phyloP scores from a whole-genome alignment of 2,797 vertebrate species.

The Eulemur rubriventer region DNA sequence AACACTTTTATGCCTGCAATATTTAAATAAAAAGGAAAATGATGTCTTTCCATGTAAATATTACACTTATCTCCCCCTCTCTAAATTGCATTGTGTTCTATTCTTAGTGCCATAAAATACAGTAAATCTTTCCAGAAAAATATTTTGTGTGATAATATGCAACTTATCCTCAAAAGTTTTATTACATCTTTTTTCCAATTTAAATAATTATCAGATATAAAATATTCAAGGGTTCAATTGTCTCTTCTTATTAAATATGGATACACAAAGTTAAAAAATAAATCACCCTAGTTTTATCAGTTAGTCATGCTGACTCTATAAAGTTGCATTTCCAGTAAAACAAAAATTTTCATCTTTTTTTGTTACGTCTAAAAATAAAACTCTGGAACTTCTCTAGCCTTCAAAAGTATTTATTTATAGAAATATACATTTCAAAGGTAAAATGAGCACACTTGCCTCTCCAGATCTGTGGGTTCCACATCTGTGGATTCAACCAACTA shows the following conservation, averaged over 20 bases:
- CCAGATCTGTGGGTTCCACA: background rate
- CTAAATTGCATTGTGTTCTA: background rate
- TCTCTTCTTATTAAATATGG: background rate
- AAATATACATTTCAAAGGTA: background rate
- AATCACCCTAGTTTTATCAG: background rate
- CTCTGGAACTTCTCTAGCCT: background rate
- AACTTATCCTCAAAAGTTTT: background rate
- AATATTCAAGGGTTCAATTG: background rate
- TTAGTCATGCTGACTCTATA: background rate
- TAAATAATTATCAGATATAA: background rate
- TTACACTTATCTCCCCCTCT: fast-evolving
- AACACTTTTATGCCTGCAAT: background rate
- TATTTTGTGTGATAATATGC: background rate
- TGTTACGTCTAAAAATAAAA: background rate
- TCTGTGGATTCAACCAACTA: background rate
- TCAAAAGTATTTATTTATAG: background rate
- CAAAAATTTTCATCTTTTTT: background rate
- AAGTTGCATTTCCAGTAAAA: background rate
- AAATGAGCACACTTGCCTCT: background rate
- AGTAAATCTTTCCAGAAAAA: background rate
- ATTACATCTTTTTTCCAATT: background rate
- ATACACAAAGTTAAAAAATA: background rate
- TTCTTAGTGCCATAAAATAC: background rate
- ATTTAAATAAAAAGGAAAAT: background rate
- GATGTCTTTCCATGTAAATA: background rate